Base-by-base conservation (phyloP, 1,140 invertebrate species). In the Ostrea denselamellosa region DNA sequence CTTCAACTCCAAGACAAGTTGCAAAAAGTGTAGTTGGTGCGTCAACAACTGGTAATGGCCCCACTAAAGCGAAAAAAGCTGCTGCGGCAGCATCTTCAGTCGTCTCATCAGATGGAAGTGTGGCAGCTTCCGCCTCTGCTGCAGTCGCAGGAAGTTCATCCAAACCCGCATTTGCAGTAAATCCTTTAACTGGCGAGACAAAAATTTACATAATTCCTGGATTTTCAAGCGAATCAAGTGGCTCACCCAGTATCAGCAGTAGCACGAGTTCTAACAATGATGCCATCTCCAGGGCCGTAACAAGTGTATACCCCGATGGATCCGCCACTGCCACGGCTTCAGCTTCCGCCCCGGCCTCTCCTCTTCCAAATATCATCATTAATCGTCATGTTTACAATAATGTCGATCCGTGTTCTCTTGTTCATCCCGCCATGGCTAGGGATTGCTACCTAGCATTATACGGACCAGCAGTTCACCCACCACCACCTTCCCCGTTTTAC, bases 171-270 rank as follows among this genome's bases (percentile, higher is more conserved):
- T 12, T 77, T 77, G 14, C 68, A 2, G 12, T 77, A 28, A 34
- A 77, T 34, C 68, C 22, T 28, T 28, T 77, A 34, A 28, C 68
- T 14, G 68, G 28, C 14, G 25, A 34, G 14, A 19, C 56, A 19
- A 17, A 62, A 62, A 62, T 17, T 2, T 28, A 28, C 28, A 77
- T 12, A 17, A 34, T 25, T 3, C 68, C 22, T 0, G 14, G 25
- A 5, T 77, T 22, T 12, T 17, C 25, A 14, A 25, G 68, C 25
- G 68, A 25, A 77, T 28, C 12, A 5, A 12, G 22, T 12, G 68
- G 68, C 28, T 77, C 68, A 77, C 25, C 68, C 25, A 77, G 68
- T 34, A 77, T 77, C 28, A 77, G 68, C 68, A 77, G 68, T 34
- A 77, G 68, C 14, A 77, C 68, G 9, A 77, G 68, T 14, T 77